Evolutionary conservation across 1,140 invertebrate species (phyloP), one percentile per base, ranked within the genome.

Genomic region (Brachionus plicatilis): DNA sequence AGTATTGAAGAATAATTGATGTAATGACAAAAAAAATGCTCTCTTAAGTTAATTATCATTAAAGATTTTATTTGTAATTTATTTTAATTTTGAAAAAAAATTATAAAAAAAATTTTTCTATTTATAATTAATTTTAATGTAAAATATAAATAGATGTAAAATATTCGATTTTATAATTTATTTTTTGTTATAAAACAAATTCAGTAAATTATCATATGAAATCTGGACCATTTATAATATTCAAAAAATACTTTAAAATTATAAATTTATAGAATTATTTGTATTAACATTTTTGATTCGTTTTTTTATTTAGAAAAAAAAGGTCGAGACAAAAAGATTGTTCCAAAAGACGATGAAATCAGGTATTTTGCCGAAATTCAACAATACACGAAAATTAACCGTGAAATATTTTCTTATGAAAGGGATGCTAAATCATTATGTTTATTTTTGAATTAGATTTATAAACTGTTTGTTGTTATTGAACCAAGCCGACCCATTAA

Each of bases 111-210:
- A 60, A 60, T 20, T 56, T n/a, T 60, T 60, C 53, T 60, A 60
- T 24, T 60, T 60, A 60, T 60, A 20, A 60, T 60, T 60, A 20
- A 60, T 60, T 60, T 60, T 60, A 60, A 60, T 60, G 53, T 60
- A 20, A 60, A 60, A 60, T 60, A 60, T 60, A 60, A 60, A 60
- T 60, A 60, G 53, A 60, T 60, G 53, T 60, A 60, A 60, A 60
- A 60, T 60, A 60, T 60, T 60, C 53, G 53, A 60, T 60, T 60
- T 60, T 60, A 60, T 60, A 60, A 60, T 60, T 60, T 60, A 60
- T 60, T 60, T 60, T 60, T 60, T 60, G 53, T 60, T 60, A 60
- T 60, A 60, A 60, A 60, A 60, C 53, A 60, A 60, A 60, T 60
- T 60, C 53, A 60, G 53, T 24, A 60, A 60, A 60, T 60, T 60